Conservation (phyloP, 2,888 invertebrate genomes). For the Melolontha melolontha region DNA sequence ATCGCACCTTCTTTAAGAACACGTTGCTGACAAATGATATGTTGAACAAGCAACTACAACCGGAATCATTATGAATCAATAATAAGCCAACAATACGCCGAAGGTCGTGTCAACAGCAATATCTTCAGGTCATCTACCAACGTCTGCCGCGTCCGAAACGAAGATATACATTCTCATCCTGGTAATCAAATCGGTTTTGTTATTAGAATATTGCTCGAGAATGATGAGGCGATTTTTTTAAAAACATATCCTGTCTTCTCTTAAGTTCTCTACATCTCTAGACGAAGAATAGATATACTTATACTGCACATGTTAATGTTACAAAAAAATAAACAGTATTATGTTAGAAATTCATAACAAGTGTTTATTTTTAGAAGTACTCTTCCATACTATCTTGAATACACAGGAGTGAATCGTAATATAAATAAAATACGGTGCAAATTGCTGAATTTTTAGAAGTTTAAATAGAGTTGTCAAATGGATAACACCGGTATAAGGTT, state of each 20-base stretch:
- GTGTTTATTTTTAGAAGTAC: no score
- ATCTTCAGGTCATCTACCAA: not conserved
- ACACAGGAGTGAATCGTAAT: no score
- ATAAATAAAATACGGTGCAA: no score
- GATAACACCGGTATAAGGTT: no score
- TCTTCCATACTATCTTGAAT: no score
- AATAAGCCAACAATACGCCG: constrained; percentile 7
- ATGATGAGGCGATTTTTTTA: constrained; percentile 47
- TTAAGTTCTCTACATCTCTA: not conserved
- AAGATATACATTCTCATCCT: constrained; percentile 45
- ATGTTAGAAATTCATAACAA: no score
- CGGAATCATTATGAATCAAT: not conserved
- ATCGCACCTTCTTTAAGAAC: no score
- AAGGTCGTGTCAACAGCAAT: constrained; percentile 9
- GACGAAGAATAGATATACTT: not conserved
- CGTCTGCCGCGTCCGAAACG: constrained; percentile 4
- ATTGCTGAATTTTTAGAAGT: no score
- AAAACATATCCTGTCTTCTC: not conserved
- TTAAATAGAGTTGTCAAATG: no score
- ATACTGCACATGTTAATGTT: not conserved
- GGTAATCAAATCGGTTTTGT: constrained; percentile 51
- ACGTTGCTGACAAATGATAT: no score
- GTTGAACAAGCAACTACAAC: constrained; percentile 1
- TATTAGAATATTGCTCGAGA: constrained; percentile 49
- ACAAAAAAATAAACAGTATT: no score